A percentile compares a stretch with the other conserved stretches of the same genome.
Conservation (phyloP, 2,113 vertebrate species). For the Setophaga kirtlandii region DNA sequence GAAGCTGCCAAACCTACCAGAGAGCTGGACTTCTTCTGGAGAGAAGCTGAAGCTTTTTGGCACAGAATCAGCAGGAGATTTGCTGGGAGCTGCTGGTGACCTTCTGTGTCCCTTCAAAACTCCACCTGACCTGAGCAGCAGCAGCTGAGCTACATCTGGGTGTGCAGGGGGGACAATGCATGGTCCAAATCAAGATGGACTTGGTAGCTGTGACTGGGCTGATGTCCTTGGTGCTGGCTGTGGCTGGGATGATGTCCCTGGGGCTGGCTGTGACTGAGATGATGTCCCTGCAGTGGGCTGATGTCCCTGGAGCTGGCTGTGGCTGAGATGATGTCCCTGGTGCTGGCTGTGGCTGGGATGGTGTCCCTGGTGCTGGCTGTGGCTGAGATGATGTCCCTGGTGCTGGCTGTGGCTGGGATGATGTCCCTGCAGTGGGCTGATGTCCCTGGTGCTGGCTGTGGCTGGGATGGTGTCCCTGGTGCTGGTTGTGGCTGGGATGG, state of each 20-base stretch:
- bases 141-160: not conserved
- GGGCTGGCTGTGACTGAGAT: too few relatives aligned
- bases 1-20: not conserved
- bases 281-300: too few relatives aligned
- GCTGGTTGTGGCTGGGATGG: too few relatives aligned
- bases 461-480: too few relatives aligned
- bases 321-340: too few relatives aligned
- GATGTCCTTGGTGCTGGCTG: not conserved
- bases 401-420: too few relatives aligned
- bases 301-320: too few relatives aligned
- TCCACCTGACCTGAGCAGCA: not conserved
- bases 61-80: not conserved
- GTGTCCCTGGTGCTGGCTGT: too few relatives aligned
- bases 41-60: not conserved
- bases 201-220: not conserved
- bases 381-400: too few relatives aligned
- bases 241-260: not conserved
- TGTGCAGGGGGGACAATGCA: rapidly evolving
- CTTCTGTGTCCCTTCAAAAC: not conserved
- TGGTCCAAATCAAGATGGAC: not conserved
- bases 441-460: too few relatives aligned
- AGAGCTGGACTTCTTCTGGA: not conserved
- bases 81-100: not conserved
- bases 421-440: too few relatives aligned
- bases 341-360: too few relatives aligned